These are phyloP conservation scores for Tiliacea citrago DNA, from an alignment of 2,888 invertebrate genomes.

Conservation along the genomic window DNA sequence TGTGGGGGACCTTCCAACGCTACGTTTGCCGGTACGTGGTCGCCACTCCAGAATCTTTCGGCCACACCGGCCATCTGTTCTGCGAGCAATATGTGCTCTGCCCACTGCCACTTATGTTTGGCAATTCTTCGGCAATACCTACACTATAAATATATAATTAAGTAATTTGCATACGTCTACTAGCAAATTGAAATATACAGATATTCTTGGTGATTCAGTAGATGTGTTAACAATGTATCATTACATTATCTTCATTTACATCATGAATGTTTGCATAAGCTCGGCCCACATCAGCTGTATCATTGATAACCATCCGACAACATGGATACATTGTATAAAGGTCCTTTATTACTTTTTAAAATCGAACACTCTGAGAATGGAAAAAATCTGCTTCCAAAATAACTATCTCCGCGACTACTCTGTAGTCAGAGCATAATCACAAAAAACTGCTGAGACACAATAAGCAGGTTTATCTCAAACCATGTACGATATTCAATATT, in stretches of 20 bases:
- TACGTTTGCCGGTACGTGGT: too few relatives aligned
- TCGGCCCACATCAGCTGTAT: slow-evolving; percentile 39
- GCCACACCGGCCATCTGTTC: too few relatives aligned
- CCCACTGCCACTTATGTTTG: too few relatives aligned
- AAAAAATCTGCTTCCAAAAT: neutral
- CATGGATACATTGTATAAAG: neutral
- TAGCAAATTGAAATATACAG: slow-evolving; percentile 14
- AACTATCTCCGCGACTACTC: neutral
- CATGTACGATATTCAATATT: neutral
- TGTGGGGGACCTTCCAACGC: too few relatives aligned
- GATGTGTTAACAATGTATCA: slow-evolving; percentile 29
- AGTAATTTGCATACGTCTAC: slow-evolving; percentile 41
- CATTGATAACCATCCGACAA: slow-evolving; percentile 18
- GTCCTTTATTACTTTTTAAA: neutral
- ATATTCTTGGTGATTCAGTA: slow-evolving; percentile 37
- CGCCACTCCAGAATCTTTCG: too few relatives aligned
- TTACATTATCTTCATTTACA: slow-evolving; percentile 36
- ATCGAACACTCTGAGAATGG: neutral
- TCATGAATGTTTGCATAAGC: slow-evolving; percentile 35
- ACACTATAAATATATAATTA: slow-evolving; percentile 31
- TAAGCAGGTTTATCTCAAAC: neutral
- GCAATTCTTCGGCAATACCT: neutral
- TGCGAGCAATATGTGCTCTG: too few relatives aligned
- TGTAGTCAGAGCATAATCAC: neutral
- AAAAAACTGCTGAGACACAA: neutral